Evolutionary conservation across 2,888 invertebrate species (phyloP).

Genomic region (Taphrorychus bicolor): DNA sequence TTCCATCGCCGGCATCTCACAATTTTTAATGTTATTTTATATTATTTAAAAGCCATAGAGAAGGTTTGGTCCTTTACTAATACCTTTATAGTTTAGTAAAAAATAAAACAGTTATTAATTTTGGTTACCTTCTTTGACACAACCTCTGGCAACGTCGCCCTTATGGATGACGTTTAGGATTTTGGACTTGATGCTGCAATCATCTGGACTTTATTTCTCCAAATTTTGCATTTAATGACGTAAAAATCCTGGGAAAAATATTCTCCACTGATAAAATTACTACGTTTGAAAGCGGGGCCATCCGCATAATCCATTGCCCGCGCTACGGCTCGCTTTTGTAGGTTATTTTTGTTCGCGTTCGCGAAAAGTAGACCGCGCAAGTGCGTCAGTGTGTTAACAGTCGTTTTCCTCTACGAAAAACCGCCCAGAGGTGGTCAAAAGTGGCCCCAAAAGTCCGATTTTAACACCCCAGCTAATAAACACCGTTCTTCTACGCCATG

Average conservation of each 20-base stretch:
- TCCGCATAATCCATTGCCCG: neutral
- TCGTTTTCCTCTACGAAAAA: neutral
- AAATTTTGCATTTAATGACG: neutral
- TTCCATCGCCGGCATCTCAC: no score
- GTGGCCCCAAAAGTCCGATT: neutral
- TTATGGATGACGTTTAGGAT: neutral
- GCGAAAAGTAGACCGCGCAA: constrained; percentile 15
- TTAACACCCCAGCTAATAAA: neutral
- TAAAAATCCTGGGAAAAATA: neutral
- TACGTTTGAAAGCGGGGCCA: neutral
- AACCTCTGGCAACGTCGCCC: neutral
- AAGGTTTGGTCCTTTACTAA: no score
- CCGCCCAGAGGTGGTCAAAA: neutral
- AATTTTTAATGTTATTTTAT: no score
- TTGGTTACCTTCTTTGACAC: neutral
- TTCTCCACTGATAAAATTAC: constrained; percentile 1
- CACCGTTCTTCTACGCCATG: constrained; percentile 62
- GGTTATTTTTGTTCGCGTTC: constrained; percentile 6
- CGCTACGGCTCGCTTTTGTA: neutral
- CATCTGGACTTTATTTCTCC: neutral
- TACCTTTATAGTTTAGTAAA: neutral
- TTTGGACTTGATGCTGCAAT: neutral
- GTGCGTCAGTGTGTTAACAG: constrained; percentile 5
- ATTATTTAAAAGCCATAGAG: no score
- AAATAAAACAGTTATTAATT: neutral